Evolutionary conservation across 2,888 invertebrate species (phyloP), one percentile per base, ranked within the genome.

Genomic region (Synanthedon tipuliformis): DNA sequence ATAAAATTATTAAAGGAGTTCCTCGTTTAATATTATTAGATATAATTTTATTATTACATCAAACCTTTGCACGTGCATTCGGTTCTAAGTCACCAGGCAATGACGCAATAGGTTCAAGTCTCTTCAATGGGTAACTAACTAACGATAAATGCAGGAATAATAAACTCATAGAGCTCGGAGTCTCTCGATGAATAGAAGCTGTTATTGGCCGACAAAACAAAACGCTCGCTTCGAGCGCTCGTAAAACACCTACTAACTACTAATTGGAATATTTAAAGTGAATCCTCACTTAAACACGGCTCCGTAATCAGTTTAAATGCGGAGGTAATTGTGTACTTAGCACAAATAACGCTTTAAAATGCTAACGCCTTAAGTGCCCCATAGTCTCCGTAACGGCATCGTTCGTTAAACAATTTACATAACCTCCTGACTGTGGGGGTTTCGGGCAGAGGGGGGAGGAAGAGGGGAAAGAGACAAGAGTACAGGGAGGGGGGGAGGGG

Each of bases 401-500:
- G 71, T 77, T 78, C 70, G 75, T 78, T 77, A 75, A 79, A 79
- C 80, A 78, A 81, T 83, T 81, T 79, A 79, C 80, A 79, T 80
- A 79, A 74, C 73, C 70, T 49, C 49, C 49, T 49, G 49, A 62
- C 64, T 61, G 57, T 57, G 61, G 57, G 56, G 58, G 53, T 58
- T 23, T 55, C 53, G 55, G 54, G 49, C 34, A 34, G 34, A 10
- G 50, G 50, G 53, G 51, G 50, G 52, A 13, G 13, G 48, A 50
- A 48, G 53, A 50, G 54, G 48, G 54, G 55, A 34, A 34, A 34
- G 34, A 34, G 2, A 34, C 8, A 34, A 8, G 34, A 34, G 8
- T 34, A 34, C 34, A 10, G 49, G 52, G 15, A 13, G 48, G 49
- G 48, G 53, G 51, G 55, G 41, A 54, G 55, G 54, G 15, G 27